Base-by-base conservation (phyloP, 2,797 vertebrate genomes). In the Etheostoma nigrum region DNA sequence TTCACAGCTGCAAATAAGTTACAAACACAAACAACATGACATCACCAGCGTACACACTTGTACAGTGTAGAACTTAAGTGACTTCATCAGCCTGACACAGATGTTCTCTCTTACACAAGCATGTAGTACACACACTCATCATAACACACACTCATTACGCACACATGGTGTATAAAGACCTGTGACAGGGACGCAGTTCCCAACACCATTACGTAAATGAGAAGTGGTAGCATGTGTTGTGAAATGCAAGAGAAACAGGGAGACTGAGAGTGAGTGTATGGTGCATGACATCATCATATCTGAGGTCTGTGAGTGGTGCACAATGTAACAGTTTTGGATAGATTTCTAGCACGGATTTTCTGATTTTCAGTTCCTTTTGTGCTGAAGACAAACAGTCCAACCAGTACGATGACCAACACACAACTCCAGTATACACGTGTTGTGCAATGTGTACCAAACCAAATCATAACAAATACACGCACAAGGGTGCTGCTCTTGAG, bases 181-280 rank as follows among this genome's bases (percentile, higher is more conserved):
- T 76, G 77, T 65, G 69, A 84, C 78, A 57, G 87, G 91, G 91
- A 93, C 81, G 88, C 86, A 88, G 86, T 84, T 86, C 61, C 63
- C 30, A 15, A 51, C 74, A 74, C 60, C 21, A 57, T 89, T 91
- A 78, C 88, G 84, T 78, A 78, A 89, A 87, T 86, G 71, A 77
- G 77, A 91, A 92, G 82, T 84, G 80, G 76, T 86, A 64, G 84
- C 91, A 92, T 87, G 89, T 93, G 91, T 89, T 82, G 86, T 64
- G 76, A 82, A 83, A 83, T 23, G 53, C 62, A 44, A 75, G 58
- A 55, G 72, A 75, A 69, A 66, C 57, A 63, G 40, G 66, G 76
- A 79, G 76, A 83, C 64, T 57, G 53, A 16, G 48, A 16, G 44
- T 62, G 65, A 81, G 87, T 83, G 85, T 67, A 72, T 51, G 69